These are phyloP conservation scores for Nannospalax galili DNA, from an alignment of 2,113 vertebrate genomes.

Conservation along the genomic window DNA sequence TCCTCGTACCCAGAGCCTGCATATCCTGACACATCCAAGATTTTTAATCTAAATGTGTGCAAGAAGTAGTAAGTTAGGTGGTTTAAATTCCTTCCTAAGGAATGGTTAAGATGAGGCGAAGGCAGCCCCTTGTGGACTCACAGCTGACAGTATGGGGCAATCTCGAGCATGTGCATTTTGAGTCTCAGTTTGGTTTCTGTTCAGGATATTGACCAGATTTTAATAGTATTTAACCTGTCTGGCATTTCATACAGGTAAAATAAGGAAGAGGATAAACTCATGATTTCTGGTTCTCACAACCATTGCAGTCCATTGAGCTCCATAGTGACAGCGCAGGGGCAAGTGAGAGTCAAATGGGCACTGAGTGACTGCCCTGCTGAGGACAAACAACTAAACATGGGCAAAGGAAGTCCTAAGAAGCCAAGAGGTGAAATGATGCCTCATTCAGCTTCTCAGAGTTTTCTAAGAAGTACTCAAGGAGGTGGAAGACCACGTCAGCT, in stretches of 20 bases:
- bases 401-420: too few species aligned
- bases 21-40: background rate
- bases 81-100: background rate
- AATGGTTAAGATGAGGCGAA: background rate
- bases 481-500: too few species aligned
- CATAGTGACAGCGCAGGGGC: too few species aligned
- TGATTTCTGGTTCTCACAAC: background rate
- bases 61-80: background rate
- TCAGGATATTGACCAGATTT: background rate
- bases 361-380: too few species aligned
- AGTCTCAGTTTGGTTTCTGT: background rate
- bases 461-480: too few species aligned
- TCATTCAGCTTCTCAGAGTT: too few species aligned
- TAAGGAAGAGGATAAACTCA: background rate
- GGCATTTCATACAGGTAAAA: background rate
- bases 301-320: too few species aligned
- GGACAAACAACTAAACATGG: too few species aligned
- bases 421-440: too few species aligned
- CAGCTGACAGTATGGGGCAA: rapidly evolving
- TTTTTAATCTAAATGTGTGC: background rate
- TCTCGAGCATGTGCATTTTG: background rate
- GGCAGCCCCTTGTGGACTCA: background rate
- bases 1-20: background rate
- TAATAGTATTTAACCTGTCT: background rate
- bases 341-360: too few species aligned